Base-by-base conservation (phyloP, 1,140 invertebrate genomes). In the Akabosia matsudoensis region DNA sequence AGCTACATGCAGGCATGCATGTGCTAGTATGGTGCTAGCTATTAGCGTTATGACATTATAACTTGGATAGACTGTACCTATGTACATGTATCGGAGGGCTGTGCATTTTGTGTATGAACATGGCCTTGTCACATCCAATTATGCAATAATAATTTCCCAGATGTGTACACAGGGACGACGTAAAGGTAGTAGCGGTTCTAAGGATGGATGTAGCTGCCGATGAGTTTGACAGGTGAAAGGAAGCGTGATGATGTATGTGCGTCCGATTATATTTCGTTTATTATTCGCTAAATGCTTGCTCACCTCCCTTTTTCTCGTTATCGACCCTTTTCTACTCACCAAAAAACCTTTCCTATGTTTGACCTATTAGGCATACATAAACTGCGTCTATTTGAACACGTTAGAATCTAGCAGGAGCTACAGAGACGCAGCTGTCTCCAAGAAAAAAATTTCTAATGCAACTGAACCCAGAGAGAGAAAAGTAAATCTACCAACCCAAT, bases 61-160 rank as follows among this genome's bases (percentile, higher is more conserved):
- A n/a, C 37, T 45, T 45, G 37, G 7, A 18, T 18, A 10, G 37
- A 10, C 37, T 45, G 37, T n/a, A n/a, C 37, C 37, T 45, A 45
- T 45, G 37, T 45, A 45, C 37, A 45, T 45, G 37, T 7, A 7
- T 45, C 7, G 7, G 37, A 10, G 37, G 7, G 18, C 7, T 45
- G 18, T 10, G 7, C 7, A 18, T 18, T 45, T 18, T 18, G 37
- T 10, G 7, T 7, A 45, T 10, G 18, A 45, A 67, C 31, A 67
- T 24, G 31, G 7, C 3, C 61, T n/a, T 67, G 61, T 67, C 61
- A 67, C 24, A 30, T 67, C 61, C 61, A 67, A 67, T 67, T 67
- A 67, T 67, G 61, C 61, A 67, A 67, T 67, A 67, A 67, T 67
- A 67, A 67, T 67, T 30, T 67, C 26, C 26, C 28, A 67, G 61